Evolutionary conservation across 2,888 invertebrate genomes (phyloP).

Genomic region (Monochamus alternatus): DNA sequence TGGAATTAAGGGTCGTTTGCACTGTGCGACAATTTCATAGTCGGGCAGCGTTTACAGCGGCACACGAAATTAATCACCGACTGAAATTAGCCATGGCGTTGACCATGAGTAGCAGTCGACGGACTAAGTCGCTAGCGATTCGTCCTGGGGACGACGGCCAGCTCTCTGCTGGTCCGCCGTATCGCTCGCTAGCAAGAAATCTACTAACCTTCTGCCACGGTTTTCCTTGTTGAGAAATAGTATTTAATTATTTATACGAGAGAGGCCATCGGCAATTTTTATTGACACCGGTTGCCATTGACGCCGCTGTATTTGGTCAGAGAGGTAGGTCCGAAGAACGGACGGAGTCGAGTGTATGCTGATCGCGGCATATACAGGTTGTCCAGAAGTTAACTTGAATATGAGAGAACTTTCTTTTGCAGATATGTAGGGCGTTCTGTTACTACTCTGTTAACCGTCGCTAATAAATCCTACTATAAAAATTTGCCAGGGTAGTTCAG

Average conservation of each 20-base stretch:
- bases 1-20: too few relatives aligned
- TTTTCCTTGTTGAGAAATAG: constrained; percentile 66
- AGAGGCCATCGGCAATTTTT: constrained; percentile 65
- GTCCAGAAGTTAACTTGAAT: not conserved
- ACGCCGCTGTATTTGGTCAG: constrained; percentile 61
- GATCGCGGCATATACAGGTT: not conserved
- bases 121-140: constrained; percentile 40
- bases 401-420: too few relatives aligned
- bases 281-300: constrained; percentile 65
- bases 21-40: not conserved
- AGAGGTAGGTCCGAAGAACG: constrained; percentile 35
- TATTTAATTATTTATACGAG: constrained; percentile 61
- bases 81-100: constrained; percentile 68
- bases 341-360: constrained; percentile 23
- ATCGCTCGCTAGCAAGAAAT: constrained; percentile 56
- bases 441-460: too few relatives aligned
- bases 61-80: constrained; percentile 48
- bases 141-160: constrained; percentile 7
- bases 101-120: constrained; percentile 65
- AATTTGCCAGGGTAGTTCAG: too few relatives aligned
- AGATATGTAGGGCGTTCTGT: too few relatives aligned
- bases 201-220: constrained; percentile 65
- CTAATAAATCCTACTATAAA: too few relatives aligned
- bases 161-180: constrained; percentile 51
- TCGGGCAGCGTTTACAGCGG: constrained; percentile 23